A percentile compares a stretch with the other conserved stretches of the same genome.
Evolutionary conservation across 2,797 vertebrate genomes (phyloP).

Genomic region (Tympanoctomys barrerae): DNA sequence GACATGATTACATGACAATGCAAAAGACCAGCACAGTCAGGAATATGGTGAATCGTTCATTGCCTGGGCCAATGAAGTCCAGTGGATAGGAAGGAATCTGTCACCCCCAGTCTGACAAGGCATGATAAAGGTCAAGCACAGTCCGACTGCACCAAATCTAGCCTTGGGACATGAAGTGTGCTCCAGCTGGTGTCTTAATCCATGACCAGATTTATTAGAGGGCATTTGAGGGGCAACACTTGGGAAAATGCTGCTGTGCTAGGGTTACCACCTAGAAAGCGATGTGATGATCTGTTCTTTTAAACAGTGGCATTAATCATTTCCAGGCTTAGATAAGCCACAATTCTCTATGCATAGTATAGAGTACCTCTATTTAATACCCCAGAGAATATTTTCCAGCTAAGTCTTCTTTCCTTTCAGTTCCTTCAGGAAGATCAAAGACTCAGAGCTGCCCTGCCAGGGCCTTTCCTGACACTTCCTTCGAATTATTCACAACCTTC

Average conservation of each 20-base stretch:
- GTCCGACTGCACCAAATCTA: background rate
- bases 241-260: conserved; percentile 29
- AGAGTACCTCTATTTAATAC: background rate
- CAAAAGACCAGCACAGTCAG: background rate
- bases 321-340: background rate
- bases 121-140: accelerated
- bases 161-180: background rate
- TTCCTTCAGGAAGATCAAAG: background rate
- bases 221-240: background rate
- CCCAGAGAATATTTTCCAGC: conserved; percentile 28
- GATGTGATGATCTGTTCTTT: background rate
- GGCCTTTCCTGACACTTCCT: background rate
- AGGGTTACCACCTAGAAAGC: background rate
- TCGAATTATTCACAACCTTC: background rate
- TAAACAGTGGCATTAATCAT: background rate
- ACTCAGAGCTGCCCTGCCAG: background rate
- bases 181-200: background rate
- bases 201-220: background rate
- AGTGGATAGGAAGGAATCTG: background rate
- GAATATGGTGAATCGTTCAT: background rate
- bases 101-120: background rate
- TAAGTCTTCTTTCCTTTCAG: background rate
- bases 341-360: background rate
- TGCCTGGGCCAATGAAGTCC: background rate
- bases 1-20: background rate